These are phyloP conservation scores for Oryzaephilus surinamensis DNA, from an alignment of 1,140 invertebrate genomes.

Conservation along the genomic window DNA sequence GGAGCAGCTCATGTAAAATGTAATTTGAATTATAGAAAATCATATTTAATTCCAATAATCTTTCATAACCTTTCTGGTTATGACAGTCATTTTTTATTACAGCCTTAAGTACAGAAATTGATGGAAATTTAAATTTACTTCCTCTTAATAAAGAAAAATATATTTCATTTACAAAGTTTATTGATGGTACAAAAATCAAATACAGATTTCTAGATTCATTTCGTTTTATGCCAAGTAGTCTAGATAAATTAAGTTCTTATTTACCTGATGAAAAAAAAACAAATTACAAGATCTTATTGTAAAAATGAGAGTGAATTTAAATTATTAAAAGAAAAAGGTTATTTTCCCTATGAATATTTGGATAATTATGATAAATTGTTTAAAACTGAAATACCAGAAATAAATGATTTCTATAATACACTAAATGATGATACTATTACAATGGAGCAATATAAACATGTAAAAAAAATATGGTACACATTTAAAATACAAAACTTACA, in stretches of 20 bases:
- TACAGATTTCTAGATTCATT: slow-evolving; percentile 19
- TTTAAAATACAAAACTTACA: slow-evolving; percentile 35
- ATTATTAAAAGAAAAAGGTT: slow-evolving; percentile 27
- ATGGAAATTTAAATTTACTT: slow-evolving; percentile 10
- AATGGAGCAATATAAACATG: slow-evolving; percentile 36
- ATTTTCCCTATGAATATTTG: slow-evolving; percentile 31
- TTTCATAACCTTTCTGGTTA: slow-evolving; percentile 16
- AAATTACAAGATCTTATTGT: not conserved
- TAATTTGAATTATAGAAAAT: slow-evolving; percentile 32
- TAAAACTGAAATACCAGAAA: slow-evolving; percentile 25
- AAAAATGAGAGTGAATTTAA: slow-evolving; percentile 16
- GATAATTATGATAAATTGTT: slow-evolving; percentile 25
- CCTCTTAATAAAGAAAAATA: slow-evolving; percentile 21
- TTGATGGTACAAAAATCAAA: slow-evolving; percentile 6
- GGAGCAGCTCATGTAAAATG: slow-evolving; percentile 31
- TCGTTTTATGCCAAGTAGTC: slow-evolving; percentile 13
- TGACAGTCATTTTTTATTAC: slow-evolving; percentile 18
- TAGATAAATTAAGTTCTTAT: slow-evolving; percentile 14
- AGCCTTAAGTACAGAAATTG: slow-evolving; percentile 6
- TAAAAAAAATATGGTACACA: slow-evolving; percentile 34
- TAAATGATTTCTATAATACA: slow-evolving; percentile 31
- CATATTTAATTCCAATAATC: slow-evolving; percentile 19
- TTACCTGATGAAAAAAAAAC: not conserved
- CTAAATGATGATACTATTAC: slow-evolving; percentile 23
- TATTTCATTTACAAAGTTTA: slow-evolving; percentile 15